Conservation (phyloP, 2,797 vertebrate species). For the Syncerus caffer region DNA sequence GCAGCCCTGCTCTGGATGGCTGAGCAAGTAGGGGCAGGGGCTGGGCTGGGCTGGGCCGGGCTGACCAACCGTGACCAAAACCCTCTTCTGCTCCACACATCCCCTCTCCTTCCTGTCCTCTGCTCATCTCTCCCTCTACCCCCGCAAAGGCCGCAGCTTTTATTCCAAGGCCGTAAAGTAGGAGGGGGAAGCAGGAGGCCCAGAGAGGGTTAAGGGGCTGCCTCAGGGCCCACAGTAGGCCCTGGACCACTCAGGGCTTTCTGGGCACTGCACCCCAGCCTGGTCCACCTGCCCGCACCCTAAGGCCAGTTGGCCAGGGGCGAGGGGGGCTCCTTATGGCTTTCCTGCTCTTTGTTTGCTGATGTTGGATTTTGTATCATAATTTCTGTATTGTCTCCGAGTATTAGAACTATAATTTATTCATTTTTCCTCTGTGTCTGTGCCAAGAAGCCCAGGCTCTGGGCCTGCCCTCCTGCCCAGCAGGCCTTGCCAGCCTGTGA, state of each 20-base stretch:
- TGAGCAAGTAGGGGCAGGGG: background rate
- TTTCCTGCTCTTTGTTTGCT: constrained; percentile 1
- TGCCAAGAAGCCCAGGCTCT: constrained; percentile 62
- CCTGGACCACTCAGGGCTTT: background rate
- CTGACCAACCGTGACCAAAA: constrained; percentile 43
- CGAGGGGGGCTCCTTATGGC: background rate
- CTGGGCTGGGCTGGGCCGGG: background rate
- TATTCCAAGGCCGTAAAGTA: background rate
- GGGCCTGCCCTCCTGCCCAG: constrained; percentile 33
- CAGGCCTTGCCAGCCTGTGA: constrained; percentile 76
- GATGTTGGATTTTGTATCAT: constrained; percentile 36
- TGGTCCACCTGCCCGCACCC: background rate
- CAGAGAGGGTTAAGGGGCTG: background rate
- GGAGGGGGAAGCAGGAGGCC: background rate
- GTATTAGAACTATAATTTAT: constrained; percentile 71
- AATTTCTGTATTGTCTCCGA: constrained; percentile 53
- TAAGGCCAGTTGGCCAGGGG: background rate
- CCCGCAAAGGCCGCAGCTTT: background rate
- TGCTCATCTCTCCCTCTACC: background rate
- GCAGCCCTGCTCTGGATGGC: background rate
- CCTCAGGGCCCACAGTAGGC: background rate
- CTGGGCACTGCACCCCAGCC: background rate
- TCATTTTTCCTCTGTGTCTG: constrained; percentile 60
- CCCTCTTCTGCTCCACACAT: background rate
- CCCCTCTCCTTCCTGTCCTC: background rate